A percentile compares a stretch with the other conserved stretches of the same genome.
These are phyloP conservation scores for Lasioglossum baleicum DNA, from an alignment of 1,140 invertebrate genomes.

Conservation along the genomic window DNA sequence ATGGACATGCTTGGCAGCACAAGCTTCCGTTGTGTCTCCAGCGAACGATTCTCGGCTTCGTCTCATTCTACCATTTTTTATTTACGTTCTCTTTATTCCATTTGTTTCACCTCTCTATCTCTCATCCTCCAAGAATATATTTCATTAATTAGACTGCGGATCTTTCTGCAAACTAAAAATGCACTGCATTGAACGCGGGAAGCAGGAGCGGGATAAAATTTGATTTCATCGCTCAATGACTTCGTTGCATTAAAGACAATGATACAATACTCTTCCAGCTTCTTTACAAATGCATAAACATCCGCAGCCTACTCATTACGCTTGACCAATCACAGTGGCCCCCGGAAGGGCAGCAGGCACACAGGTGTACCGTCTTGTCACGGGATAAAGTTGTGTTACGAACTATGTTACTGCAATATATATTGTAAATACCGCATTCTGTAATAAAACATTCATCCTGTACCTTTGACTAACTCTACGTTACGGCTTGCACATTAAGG, in stretches of 20 bases:
- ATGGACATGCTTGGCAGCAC: not conserved
- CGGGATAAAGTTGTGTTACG: not conserved
- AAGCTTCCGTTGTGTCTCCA: not conserved
- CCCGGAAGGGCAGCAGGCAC: not conserved
- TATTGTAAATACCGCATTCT: slow-evolving; percentile 49
- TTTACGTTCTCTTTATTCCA: slow-evolving; percentile 8
- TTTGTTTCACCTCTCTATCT: not conserved
- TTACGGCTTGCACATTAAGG: slow-evolving; percentile 39
- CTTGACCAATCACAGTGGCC: slow-evolving; percentile 29
- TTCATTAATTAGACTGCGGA: too few species aligned
- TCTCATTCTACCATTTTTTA: slow-evolving; percentile 21
- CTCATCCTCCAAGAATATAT: not conserved
- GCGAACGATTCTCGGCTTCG: slow-evolving; percentile 20
- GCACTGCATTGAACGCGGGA: too few species aligned
- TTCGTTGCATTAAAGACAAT: too few species aligned
- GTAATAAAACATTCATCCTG: slow-evolving; percentile 43
- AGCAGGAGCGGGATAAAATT: too few species aligned
- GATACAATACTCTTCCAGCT: too few species aligned
- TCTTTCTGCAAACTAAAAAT: too few species aligned
- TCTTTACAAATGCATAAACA: too few species aligned
- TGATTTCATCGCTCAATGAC: too few species aligned
- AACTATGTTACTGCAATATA: slow-evolving; percentile 38
- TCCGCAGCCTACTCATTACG: not conserved
- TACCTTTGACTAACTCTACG: slow-evolving; percentile 42
- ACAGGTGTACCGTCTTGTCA: not conserved